Evolutionary conservation across 92 coral and sea anemone species (phyloP).

Genomic region (Ricordea florida): DNA sequence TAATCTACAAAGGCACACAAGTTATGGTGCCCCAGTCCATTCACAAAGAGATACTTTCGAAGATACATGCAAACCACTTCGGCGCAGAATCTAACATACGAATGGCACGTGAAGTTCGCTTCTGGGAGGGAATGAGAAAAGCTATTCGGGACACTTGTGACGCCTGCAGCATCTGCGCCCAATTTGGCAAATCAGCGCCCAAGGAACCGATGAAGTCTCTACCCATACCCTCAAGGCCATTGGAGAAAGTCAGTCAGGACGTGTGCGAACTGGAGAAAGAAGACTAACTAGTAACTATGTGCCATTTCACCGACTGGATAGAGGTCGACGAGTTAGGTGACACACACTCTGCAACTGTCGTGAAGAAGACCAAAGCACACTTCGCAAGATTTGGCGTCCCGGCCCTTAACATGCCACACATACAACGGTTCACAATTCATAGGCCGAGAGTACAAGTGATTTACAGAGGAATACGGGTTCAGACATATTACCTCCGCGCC

Average conservation of each 20-base stretch:
- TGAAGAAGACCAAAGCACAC: conserved; percentile 35
- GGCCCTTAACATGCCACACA: conserved; percentile 43
- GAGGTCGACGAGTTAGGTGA: conserved; percentile 40
- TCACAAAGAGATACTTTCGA: conserved; percentile 14
- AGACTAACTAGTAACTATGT: conserved; percentile 25
- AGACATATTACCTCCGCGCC: conserved; percentile 56
- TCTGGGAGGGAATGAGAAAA: no score
- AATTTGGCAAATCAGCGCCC: no score
- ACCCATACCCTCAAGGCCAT: no score
- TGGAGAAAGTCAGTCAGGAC: conserved; percentile 50
- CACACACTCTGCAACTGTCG: conserved; percentile 29
- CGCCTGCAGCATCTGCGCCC: no score
- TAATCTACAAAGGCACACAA: conserved; percentile 43
- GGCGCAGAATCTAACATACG: conserved; percentile 10
- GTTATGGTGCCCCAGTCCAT: conserved; percentile 17
- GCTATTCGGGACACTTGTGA: no score
- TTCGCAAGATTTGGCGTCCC: conserved; percentile 34
- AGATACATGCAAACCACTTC: conserved; percentile 31
- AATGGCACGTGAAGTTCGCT: no score
- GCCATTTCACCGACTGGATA: conserved; percentile 49
- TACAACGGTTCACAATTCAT: conserved; percentile 58
- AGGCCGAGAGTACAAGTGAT: conserved; percentile 10
- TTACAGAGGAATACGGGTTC: conserved; percentile 38
- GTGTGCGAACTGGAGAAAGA: conserved; percentile 1
- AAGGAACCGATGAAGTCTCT: no score